Base-by-base conservation (phyloP, 2,888 invertebrate species). In the Hydriomena furcata region DNA sequence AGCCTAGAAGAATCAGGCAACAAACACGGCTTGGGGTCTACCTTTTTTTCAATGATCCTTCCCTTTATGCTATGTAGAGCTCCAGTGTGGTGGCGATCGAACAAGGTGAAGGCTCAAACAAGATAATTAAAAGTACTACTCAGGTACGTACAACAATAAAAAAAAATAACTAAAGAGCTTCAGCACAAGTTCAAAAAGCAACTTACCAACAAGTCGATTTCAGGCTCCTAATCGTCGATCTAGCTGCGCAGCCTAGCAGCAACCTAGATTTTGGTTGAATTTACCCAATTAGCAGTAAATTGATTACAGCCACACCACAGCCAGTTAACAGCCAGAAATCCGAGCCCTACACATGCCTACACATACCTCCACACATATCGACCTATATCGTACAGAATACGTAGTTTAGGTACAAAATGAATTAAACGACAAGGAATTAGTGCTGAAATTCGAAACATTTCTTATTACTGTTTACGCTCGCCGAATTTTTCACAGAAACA, bases 261-360 rank as follows among this genome's bases (percentile, higher is more conserved):
- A 40, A 45, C 45, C 52, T 38, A 47, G 35, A 52, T 47, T 43
- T 47, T 30, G 38, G 43, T 35, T 37, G 38, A 31, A 36, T 44
- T 32, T 36, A 34, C 45, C 41, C 53, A 49, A 53, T 53, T 53
- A 49, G 27, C 45, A 42, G 49, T 37, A 49, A 49, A 53, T 45
- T 53, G 49, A 49, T 53, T 53, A 45, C 45, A 45, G 37, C 32
- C 30, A 44, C 43, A 44, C 52, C 35, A 40, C 37, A 48, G 42
- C 52, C n/a, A 52, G 43, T 52, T 52, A 52, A 38, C 43, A 43
- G 13, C 20, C 28, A 25, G 52, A 47, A 47, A 47, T 40, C 20
- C 34, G 25, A 47, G 27, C 23, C 47, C 45, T 21, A 28, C 24
- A 25, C 31, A 8, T 34, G 12, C 23, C 24, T 13, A 7, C 10